phyloP scores from a whole-genome alignment of 1,140 invertebrate species.

The Halotydeus destructor region DNA sequence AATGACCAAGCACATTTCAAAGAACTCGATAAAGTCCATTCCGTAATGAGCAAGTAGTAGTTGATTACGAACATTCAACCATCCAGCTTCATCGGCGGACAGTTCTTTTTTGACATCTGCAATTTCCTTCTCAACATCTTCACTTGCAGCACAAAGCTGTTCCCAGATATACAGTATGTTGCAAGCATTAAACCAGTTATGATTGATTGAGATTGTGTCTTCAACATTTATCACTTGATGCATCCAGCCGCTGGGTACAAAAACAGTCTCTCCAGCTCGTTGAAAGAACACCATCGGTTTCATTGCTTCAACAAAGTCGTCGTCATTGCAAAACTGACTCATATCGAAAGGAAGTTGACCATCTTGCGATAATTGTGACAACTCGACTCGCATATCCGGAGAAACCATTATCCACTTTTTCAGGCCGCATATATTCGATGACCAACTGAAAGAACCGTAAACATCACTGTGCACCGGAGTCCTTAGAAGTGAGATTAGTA shows the following conservation, averaged over 20 bases:
- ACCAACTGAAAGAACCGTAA: conserved; percentile 88
- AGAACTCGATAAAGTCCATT: conserved; percentile 51
- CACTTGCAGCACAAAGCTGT: conserved; percentile 38
- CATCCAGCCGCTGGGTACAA: conserved; percentile 88
- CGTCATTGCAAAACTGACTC: background rate
- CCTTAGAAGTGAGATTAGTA: conserved; percentile 34
- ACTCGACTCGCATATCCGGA: conserved; percentile 52
- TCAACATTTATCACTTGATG: conserved; percentile 86
- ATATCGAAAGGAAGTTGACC: conserved; percentile 23
- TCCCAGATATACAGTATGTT: conserved; percentile 55
- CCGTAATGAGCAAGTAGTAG: conserved; percentile 60
- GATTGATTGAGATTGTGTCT: conserved; percentile 88
- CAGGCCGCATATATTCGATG: conserved; percentile 69
- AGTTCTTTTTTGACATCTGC: conserved; percentile 20
- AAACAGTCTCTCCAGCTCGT: conserved; percentile 66
- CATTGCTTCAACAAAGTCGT: conserved; percentile 22
- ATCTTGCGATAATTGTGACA: conserved; percentile 50
- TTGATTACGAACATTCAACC: conserved; percentile 15
- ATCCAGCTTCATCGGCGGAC: conserved; percentile 5
- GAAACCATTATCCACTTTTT: conserved; percentile 85
- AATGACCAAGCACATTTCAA: conserved; percentile 27
- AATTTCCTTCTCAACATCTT: conserved; percentile 53
- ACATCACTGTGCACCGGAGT: conserved; percentile 87
- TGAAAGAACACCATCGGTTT: conserved; percentile 55
- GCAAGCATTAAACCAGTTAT: conserved; percentile 88